Conservation (phyloP, 2,888 invertebrate genomes). For the Callimorpha dominula region DNA sequence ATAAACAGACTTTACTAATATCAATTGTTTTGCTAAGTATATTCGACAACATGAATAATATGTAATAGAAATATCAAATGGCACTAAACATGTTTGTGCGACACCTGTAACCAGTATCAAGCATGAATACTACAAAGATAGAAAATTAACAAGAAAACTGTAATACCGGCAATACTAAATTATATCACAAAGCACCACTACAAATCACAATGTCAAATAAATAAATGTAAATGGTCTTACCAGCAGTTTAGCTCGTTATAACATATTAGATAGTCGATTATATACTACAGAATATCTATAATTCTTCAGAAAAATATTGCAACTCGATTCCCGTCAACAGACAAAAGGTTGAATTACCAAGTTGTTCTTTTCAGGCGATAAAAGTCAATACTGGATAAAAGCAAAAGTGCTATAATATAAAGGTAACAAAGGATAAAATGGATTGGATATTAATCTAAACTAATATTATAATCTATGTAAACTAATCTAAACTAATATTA, state of each 20-base stretch:
- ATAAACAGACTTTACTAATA: too few relatives aligned
- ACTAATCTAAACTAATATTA: too few relatives aligned
- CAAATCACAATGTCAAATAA: constrained; percentile 46
- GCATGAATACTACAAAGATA: neutral
- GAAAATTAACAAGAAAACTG: neutral
- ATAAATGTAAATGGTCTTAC: constrained; percentile 37
- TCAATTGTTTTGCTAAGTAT: neutral
- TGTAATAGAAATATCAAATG: neutral
- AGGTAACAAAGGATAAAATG: constrained; percentile 31
- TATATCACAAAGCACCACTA: constrained; percentile 3
- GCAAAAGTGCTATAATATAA: constrained; percentile 24
- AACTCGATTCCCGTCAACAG: constrained; percentile 41
- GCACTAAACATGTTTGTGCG: neutral
- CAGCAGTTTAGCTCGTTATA: constrained; percentile 25
- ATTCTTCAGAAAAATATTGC: constrained; percentile 50
- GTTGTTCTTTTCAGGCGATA: constrained; percentile 31
- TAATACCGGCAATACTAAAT: constrained; percentile 3
- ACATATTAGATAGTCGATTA: constrained; percentile 43
- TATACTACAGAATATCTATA: constrained; percentile 42
- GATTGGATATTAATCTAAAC: neutral
- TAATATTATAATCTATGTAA: too few relatives aligned
- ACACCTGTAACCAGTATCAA: neutral
- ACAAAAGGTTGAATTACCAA: constrained; percentile 37
- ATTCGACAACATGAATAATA: neutral
- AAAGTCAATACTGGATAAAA: constrained; percentile 33